phyloP scores from a whole-genome alignment of 1,140 invertebrate genomes.

The Chironomus tepperi region DNA sequence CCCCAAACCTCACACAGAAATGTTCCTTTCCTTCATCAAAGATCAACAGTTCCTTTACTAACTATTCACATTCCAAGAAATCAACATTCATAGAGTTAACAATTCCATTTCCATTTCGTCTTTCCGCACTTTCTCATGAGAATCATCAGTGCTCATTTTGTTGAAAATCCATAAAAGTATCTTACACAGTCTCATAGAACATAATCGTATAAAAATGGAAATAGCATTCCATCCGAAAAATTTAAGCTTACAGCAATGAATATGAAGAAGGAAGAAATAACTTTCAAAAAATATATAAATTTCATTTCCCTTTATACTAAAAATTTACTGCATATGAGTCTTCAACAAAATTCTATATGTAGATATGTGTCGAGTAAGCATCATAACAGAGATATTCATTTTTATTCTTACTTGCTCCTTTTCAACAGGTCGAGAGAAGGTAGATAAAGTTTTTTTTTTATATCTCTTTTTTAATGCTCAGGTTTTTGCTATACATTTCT shows the following conservation, averaged over 20 bases:
- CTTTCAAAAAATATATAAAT: slow-evolving; percentile 1
- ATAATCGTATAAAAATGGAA: slow-evolving; percentile 4
- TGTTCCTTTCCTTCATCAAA: not conserved
- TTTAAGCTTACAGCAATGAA: not conserved
- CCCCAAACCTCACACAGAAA: too few species aligned
- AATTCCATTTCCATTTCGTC: not conserved
- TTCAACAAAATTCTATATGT: not conserved
- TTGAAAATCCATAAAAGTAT: not conserved
- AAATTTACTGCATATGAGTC: slow-evolving; percentile 8
- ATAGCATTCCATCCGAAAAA: not conserved
- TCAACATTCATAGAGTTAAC: not conserved
- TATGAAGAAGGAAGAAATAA: not conserved
- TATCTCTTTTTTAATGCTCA: slow-evolving; percentile 8
- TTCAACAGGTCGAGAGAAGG: not conserved
- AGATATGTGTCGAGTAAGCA: not conserved
- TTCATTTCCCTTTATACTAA: not conserved
- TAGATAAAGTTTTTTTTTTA: slow-evolving; percentile 15
- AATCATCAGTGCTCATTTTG: slow-evolving; percentile 6
- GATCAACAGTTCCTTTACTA: not conserved
- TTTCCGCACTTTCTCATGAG: not conserved
- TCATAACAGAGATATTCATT: not conserved
- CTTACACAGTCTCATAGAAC: not conserved
- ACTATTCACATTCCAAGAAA: not conserved
- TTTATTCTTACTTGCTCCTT: not conserved
- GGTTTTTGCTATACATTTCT: not conserved